phyloP scores from a whole-genome alignment of 2,113 vertebrate genomes.

The Odocoileus hemionus region DNA sequence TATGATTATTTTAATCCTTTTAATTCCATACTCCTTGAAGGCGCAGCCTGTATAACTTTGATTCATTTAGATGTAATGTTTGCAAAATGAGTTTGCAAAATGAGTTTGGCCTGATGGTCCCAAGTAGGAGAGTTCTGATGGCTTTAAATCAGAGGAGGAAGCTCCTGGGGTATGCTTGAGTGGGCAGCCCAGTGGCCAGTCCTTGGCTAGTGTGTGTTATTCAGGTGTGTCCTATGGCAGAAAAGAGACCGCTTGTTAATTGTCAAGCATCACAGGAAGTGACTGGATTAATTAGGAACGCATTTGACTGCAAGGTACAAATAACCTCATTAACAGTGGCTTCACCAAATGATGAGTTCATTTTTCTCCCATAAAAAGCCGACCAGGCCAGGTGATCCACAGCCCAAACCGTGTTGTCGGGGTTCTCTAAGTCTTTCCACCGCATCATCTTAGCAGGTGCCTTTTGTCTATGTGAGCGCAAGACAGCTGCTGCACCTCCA shows the following conservation, averaged over 20 bases:
- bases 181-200: neutral
- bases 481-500: neutral
- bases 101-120: neutral
- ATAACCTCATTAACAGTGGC: neutral
- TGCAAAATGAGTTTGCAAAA: constrained; percentile 10
- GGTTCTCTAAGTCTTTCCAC: neutral
- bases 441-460: neutral
- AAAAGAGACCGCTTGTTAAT: neutral
- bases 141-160: neutral
- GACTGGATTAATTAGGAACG: neutral
- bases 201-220: neutral
- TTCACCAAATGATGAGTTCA: neutral
- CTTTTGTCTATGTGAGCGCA: neutral
- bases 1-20: constrained; percentile 35
- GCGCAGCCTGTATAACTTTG: neutral
- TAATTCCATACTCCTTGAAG: neutral
- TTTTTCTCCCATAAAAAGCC: neutral
- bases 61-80: neutral
- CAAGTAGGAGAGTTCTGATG: neutral
- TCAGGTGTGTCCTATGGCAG: neutral
- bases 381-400: no score
- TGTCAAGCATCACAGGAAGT: neutral
- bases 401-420: neutral
- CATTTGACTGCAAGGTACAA: neutral
- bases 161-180: neutral